Conservation (phyloP, 1,140 invertebrate genomes). For the Drosophila tsacasi region DNA sequence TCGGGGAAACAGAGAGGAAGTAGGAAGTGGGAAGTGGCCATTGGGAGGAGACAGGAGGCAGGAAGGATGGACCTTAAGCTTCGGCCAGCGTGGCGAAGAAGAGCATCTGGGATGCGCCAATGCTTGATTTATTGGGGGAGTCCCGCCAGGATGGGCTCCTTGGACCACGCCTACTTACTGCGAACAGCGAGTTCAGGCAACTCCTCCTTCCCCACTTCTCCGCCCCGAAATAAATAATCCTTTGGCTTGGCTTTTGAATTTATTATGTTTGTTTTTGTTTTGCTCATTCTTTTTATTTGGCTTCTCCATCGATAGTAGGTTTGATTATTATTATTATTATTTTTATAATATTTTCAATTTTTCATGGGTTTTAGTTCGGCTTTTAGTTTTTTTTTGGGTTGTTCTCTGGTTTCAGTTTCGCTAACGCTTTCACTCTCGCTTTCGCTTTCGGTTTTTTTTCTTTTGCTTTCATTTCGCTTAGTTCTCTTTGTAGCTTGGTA, state of each 20-base stretch:
- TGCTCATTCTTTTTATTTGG: slow-evolving; percentile 42
- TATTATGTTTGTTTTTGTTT: slow-evolving; percentile 72
- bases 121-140: slow-evolving; percentile 69
- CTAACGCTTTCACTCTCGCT: neutral
- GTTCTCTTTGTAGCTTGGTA: slow-evolving; percentile 44
- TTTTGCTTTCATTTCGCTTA: slow-evolving; percentile 42
- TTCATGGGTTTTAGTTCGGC: slow-evolving; percentile 50
- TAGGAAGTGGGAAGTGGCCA: neutral
- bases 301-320: slow-evolving; percentile 55
- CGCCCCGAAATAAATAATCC: slow-evolving; percentile 63
- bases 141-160: neutral
- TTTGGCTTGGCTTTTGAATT: slow-evolving; percentile 78
- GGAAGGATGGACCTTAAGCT: slow-evolving; percentile 39
- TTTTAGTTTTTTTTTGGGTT: neutral
- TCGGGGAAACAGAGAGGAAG: neutral
- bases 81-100: slow-evolving; percentile 32
- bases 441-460: neutral
- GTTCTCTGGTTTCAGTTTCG: slow-evolving; percentile 11
- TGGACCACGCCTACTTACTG: slow-evolving; percentile 59
- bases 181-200: slow-evolving; percentile 7
- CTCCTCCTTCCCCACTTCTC: neutral
- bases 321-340: slow-evolving; percentile 45
- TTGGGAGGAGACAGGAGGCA: neutral
- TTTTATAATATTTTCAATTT: slow-evolving; percentile 61
- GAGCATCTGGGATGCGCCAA: slow-evolving; percentile 74